Conservation (phyloP, 2,113 vertebrate species). For the Choloepus hoffmanni region DNA sequence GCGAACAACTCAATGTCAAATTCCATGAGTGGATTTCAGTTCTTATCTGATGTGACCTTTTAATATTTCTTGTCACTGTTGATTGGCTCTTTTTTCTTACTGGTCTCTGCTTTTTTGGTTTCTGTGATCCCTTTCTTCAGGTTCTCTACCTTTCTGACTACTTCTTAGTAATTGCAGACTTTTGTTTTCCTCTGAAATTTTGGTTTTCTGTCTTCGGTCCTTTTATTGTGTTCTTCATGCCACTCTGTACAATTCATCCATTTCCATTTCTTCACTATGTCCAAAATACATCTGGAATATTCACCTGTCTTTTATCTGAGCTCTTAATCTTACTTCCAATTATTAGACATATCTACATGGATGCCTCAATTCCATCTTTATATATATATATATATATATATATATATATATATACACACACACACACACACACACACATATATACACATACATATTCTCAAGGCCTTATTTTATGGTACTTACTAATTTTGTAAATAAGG, state of each 20-base stretch:
- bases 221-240: not conserved
- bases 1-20: not conserved
- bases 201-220: not conserved
- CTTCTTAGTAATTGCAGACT: not conserved
- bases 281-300: not conserved
- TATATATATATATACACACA: too few species aligned
- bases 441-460: too few species aligned
- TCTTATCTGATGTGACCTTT: not conserved
- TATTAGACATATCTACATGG: not conserved
- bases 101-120: not conserved
- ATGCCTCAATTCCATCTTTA: not conserved
- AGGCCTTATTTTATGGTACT: too few species aligned
- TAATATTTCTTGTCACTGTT: not conserved
- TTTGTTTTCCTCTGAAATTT: not conserved
- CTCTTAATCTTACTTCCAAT: not conserved
- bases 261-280: not conserved
- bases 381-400: too few species aligned
- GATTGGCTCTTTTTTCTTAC: not conserved
- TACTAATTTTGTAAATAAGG: too few species aligned
- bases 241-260: not conserved
- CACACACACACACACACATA: too few species aligned
- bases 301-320: not conserved
- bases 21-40: not conserved
- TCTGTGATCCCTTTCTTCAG: not conserved
- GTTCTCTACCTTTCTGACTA: not conserved